Conservation (phyloP, 2,888 invertebrate genomes). For the Hirtodrosophila duncani region DNA sequence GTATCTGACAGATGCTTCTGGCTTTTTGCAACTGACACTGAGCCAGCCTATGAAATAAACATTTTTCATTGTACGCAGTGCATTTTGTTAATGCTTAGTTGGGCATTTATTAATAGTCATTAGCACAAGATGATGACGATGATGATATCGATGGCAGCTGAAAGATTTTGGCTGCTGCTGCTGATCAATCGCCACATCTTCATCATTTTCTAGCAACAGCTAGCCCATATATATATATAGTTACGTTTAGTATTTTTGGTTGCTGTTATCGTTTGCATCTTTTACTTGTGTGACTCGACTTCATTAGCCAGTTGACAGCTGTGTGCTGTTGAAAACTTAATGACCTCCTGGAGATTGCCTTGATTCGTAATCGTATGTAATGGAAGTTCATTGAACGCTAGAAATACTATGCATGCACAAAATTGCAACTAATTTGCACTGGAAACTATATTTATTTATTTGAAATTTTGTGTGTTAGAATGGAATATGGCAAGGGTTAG, state of each 20-base stretch:
- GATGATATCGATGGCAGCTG: constrained; percentile 39
- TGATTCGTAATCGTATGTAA: no score
- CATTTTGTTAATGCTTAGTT: constrained; percentile 63
- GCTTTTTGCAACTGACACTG: constrained; percentile 3
- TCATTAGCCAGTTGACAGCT: constrained; percentile 57
- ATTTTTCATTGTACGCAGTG: constrained; percentile 57
- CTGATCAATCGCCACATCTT: constrained; percentile 53
- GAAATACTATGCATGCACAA: constrained; percentile 43
- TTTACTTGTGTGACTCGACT: constrained; percentile 29
- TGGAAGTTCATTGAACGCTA: constrained; percentile 59
- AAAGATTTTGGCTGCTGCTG: constrained; percentile 42
- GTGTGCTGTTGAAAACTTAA: constrained; percentile 48
- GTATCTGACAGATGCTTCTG: constrained; percentile 40
- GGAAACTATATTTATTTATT: constrained; percentile 57
- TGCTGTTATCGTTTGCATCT: constrained; percentile 28
- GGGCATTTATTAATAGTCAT: constrained; percentile 66
- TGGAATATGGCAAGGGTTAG: no score
- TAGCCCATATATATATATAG: constrained; percentile 38
- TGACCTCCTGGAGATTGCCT: constrained; percentile 35
- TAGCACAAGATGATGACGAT: constrained; percentile 35
- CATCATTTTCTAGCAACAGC: constrained; percentile 47
- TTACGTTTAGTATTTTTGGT: constrained; percentile 6
- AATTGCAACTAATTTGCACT: constrained; percentile 67
- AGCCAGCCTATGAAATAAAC: constrained; percentile 54
- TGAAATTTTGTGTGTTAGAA: constrained; percentile 17